phyloP scores from a whole-genome alignment of 2,888 invertebrate species.

The Megalurothrips usitatus region DNA sequence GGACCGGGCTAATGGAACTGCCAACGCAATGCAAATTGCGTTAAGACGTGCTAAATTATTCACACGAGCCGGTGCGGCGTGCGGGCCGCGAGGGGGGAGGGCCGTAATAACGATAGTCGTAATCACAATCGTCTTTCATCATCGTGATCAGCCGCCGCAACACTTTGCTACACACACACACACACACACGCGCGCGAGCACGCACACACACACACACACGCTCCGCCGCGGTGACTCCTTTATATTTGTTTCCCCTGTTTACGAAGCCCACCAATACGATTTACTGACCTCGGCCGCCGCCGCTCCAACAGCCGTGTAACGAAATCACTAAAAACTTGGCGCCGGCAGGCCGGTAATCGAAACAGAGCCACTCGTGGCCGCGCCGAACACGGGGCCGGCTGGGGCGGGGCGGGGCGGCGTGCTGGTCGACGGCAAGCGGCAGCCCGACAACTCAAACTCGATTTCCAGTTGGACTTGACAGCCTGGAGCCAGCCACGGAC shows the following conservation, averaged over 20 bases:
- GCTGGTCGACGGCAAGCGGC: neutral
- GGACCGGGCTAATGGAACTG: neutral
- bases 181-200: too few species aligned
- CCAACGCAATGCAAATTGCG: conserved; percentile 21
- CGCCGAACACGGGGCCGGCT: too few species aligned
- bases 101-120: too few species aligned
- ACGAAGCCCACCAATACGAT: conserved; percentile 6
- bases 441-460: conserved; percentile 18
- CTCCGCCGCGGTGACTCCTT: neutral
- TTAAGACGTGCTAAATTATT: conserved; percentile 18
- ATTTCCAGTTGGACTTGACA: conserved; percentile 20
- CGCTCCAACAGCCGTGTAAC: conserved; percentile 16
- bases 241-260: conserved; percentile 22
- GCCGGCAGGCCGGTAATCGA: neutral
- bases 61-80: neutral
- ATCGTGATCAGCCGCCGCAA: neutral
- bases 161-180: neutral
- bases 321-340: conserved; percentile 12
- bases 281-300: neutral
- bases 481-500: neutral
- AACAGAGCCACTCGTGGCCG: neutral
- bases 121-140: neutral
- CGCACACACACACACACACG: too few species aligned
- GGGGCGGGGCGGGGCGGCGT: too few species aligned
- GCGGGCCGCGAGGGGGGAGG: neutral